These are phyloP conservation scores for Eupeodes corollae DNA, from an alignment of 1,140 invertebrate genomes.

Conservation along the genomic window DNA sequence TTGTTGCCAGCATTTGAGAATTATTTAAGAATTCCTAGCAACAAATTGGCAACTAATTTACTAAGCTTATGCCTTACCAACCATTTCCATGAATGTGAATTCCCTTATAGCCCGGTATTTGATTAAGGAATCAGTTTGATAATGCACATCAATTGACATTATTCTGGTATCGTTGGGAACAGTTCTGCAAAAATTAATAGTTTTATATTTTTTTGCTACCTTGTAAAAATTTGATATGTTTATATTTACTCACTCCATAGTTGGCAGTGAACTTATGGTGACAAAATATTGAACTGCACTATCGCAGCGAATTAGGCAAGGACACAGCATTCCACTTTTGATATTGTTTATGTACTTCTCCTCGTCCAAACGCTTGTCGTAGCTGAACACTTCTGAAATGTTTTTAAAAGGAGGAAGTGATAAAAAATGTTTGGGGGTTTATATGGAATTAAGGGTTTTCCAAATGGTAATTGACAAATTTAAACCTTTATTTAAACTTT, in stretches of 20 bases:
- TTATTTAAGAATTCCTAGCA: no score
- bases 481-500: no score
- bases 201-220: neutral
- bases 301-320: constrained; percentile 20
- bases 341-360: constrained; percentile 23
- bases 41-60: no score
- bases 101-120: constrained; percentile 24
- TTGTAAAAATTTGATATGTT: neutral
- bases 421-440: neutral
- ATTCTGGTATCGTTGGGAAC: constrained; percentile 4
- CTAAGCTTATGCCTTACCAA: constrained; percentile 10
- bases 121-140: constrained; percentile 24
- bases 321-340: constrained; percentile 29
- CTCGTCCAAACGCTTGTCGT: constrained; percentile 25
- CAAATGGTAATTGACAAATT: no score
- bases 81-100: constrained; percentile 24
- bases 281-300: constrained; percentile 25
- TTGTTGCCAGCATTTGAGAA: no score
- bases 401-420: neutral
- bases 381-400: constrained; percentile 25
- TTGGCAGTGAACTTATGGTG: constrained; percentile 21
- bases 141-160: constrained; percentile 27
- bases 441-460: no score
- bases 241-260: neutral
- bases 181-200: neutral